Evolutionary conservation across 2,113 vertebrate species (phyloP), one percentile per base, ranked within the genome.

Genomic region (Clarias batrachus): DNA sequence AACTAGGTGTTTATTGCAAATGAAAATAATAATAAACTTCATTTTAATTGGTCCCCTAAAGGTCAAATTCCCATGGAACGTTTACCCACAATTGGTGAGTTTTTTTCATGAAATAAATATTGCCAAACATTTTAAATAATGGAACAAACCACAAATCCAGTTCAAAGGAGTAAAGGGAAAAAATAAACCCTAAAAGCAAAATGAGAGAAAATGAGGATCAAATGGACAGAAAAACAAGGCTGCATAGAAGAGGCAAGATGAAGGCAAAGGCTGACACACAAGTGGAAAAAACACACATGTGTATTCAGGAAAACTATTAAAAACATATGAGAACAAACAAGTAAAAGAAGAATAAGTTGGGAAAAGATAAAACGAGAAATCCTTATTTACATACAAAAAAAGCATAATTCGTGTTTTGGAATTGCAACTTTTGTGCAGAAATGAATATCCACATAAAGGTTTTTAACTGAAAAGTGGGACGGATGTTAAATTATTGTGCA

Each of bases 401-500:
- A 90, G 89, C 77, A 56, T 77, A 37, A 90, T 65, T 27, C 84
- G 86, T 79, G 41, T 83, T 70, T 88, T 91, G 89, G 87, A 91
- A 89, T 86, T 86, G 81, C 77, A 41, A 54, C 65, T 84, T 84
- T 82, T 85, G 52, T 80, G 54, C 52, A 89, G 71, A 68, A 56
- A 86, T 88, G n/a, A 77, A 63, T 13, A 76, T 91, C 87, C 87
- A 85, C 86, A 88, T 90, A 87, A 92, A 90, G 81, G 3, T 73
- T 90, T 92, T 93, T 89, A 92, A 89, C 90, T 85, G 88, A 56
- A 13, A 30, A 91, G 74, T 6, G 21, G 89, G 88, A 86, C 65
- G 81, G 89, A 91, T 93, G 92, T 91, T 85, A 76, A 85, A 88
- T 90, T 77, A 88, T 82, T 87, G 84, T 86, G 86, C 90, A 68